These are phyloP conservation scores for Geococcyx californianus DNA, from an alignment of 2,113 vertebrate species.

Conservation along the genomic window DNA sequence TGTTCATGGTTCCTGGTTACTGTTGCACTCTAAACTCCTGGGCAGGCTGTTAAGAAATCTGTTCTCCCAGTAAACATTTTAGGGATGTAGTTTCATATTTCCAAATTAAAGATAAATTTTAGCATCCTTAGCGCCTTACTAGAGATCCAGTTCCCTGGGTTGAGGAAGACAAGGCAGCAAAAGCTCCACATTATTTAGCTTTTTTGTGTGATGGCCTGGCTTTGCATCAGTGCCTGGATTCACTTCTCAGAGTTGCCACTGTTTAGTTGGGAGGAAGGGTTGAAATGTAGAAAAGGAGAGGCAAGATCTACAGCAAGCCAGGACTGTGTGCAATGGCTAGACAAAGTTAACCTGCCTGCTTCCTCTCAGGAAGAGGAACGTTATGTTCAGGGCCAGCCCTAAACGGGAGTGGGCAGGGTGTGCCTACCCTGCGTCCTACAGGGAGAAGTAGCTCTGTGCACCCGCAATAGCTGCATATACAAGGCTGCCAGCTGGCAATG, in stretches of 20 bases:
- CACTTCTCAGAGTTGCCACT: neutral
- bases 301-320: neutral
- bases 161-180: neutral
- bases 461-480: accelerated
- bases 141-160: neutral
- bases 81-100: neutral
- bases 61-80: neutral
- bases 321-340: neutral
- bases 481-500: neutral
- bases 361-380: neutral
- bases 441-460: neutral
- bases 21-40: neutral
- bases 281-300: neutral
- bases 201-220: neutral
- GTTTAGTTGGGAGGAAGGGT: neutral
- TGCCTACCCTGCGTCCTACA: accelerated
- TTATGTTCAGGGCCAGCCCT: neutral
- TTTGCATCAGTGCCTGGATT: neutral
- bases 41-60: neutral
- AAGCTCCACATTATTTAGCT: neutral
- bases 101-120: neutral
- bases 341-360: neutral
- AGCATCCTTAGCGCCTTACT: neutral
- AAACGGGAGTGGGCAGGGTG: neutral
- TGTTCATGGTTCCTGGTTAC: neutral